phyloP scores from a whole-genome alignment of 2,797 vertebrate genomes.

The Ispidina lecontei region DNA sequence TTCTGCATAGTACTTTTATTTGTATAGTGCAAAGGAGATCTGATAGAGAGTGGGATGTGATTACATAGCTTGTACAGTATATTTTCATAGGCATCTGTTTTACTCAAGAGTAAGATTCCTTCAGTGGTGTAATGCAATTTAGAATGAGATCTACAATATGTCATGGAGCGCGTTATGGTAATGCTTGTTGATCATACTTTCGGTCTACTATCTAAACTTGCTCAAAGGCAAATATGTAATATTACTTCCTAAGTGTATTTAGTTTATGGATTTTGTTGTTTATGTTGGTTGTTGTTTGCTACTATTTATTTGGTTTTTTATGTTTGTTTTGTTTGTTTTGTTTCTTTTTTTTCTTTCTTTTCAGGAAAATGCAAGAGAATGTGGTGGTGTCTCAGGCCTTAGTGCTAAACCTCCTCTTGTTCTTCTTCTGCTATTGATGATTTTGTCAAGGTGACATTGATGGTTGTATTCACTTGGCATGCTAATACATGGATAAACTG shows the following conservation, averaged over 20 bases:
- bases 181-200: neutral
- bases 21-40: neutral
- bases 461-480: slow-evolving; percentile 80
- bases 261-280: neutral
- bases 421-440: slow-evolving; percentile 79
- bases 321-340: neutral
- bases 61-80: neutral
- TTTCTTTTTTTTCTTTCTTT: neutral
- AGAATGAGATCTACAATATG: neutral
- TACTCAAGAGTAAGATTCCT: neutral
- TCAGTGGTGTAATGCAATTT: neutral
- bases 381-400: slow-evolving; percentile 84
- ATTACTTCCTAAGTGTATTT: neutral
- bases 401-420: slow-evolving; percentile 75
- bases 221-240: neutral
- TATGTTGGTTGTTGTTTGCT: too few relatives aligned
- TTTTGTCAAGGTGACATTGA: slow-evolving; percentile 92
- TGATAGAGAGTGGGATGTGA: neutral
- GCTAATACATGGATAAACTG: slow-evolving; percentile 83
- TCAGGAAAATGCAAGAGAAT: slow-evolving; percentile 97
- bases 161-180: neutral
- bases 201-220: neutral
- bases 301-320: slow-evolving; percentile 1
- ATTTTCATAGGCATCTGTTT: neutral
- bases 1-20: neutral